Percentiles rank a stretch among this genome's conserved stretches.
Evolutionary conservation across 2,888 invertebrate species (phyloP).

Genomic region (Andrena marginata): DNA sequence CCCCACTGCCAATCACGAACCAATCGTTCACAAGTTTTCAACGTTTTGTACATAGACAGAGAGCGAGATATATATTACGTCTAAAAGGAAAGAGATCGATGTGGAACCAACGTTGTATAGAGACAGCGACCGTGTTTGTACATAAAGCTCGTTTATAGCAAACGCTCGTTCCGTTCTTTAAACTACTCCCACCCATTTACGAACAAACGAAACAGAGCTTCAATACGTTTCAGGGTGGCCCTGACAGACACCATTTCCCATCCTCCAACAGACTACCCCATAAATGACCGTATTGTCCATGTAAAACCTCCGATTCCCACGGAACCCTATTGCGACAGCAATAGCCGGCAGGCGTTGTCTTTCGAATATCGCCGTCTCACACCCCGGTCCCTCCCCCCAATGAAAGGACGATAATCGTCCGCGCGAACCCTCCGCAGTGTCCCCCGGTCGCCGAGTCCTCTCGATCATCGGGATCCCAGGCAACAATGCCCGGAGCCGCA

Average conservation of each 20-base stretch:
- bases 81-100: constrained; percentile 52
- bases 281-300: neutral
- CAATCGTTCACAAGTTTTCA: constrained; percentile 40
- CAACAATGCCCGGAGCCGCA: constrained; percentile 8
- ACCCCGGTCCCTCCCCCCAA: neutral
- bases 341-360: neutral
- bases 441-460: neutral
- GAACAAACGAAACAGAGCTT: too few relatives aligned
- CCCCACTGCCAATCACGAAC: constrained; percentile 14
- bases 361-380: neutral
- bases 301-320: neutral
- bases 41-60: constrained; percentile 73
- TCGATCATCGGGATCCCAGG: neutral
- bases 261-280: neutral
- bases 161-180: constrained; percentile 2
- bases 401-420: constrained; percentile 9
- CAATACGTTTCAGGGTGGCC: too few relatives aligned
- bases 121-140: constrained; percentile 71
- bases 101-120: constrained; percentile 70
- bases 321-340: neutral
- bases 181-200: too few relatives aligned
- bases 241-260: neutral
- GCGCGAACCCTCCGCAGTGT: constrained; percentile 3
- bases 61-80: constrained; percentile 37
- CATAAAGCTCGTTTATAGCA: constrained; percentile 77